Evolutionary conservation across 2,888 invertebrate genomes (phyloP).

Genomic region (Fragum sueziense): DNA sequence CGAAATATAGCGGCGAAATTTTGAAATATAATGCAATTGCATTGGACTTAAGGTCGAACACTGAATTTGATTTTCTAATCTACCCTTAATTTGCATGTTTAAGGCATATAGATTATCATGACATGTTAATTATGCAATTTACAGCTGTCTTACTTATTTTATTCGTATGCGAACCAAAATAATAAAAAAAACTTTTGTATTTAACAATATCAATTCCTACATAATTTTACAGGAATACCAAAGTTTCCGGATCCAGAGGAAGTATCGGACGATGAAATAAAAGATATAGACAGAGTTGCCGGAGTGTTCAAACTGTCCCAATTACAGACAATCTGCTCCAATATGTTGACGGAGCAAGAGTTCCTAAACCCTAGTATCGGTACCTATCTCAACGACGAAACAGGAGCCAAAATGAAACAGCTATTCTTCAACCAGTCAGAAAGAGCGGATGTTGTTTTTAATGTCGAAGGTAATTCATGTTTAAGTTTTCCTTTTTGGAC

Average conservation of each 20-base stretch:
- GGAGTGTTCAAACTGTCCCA: slow-evolving; percentile 71
- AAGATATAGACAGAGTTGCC: slow-evolving; percentile 69
- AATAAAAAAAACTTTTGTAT: no score
- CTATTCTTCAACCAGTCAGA: slow-evolving; percentile 73
- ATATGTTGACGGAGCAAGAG: slow-evolving; percentile 74
- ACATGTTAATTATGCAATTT: no score
- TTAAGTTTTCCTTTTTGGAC: no score
- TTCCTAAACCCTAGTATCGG: slow-evolving; percentile 80
- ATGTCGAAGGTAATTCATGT: slow-evolving; percentile 78
- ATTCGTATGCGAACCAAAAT: no score
- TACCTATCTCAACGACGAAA: slow-evolving; percentile 77
- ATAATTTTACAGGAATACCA: slow-evolving; percentile 69
- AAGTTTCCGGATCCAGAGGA: slow-evolving; percentile 66
- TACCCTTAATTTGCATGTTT: no score
- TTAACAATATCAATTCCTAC: no score
- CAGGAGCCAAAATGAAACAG: slow-evolving; percentile 73
- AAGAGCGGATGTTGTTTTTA: slow-evolving; percentile 74
- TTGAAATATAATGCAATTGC: no score
- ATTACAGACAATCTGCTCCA: slow-evolving; percentile 76
- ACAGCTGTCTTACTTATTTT: no score
- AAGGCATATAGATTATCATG: no score
- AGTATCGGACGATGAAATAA: slow-evolving; percentile 62
- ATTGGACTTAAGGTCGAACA: no score
- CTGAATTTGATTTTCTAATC: no score
- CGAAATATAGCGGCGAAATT: no score